Percentiles rank a stretch among this genome's conserved stretches.
phyloP scores from a whole-genome alignment of 1,140 invertebrate genomes.

The Drosophila gunungcola region DNA sequence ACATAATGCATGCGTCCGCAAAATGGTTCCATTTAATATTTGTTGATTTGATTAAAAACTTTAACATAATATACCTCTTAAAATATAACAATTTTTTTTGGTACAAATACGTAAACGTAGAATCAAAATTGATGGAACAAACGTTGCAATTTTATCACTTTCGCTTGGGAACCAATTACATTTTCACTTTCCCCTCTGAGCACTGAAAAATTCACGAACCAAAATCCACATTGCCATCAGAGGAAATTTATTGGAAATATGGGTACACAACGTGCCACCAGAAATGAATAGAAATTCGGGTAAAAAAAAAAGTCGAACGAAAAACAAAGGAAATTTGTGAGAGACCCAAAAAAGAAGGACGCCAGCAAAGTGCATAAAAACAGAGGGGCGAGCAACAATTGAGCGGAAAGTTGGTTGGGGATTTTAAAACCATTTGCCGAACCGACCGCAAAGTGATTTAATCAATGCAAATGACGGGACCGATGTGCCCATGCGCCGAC shows the following conservation, averaged over 20 bases:
- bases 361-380: slow-evolving; percentile 49
- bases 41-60: not conserved
- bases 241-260: slow-evolving; percentile 53
- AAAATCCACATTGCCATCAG: slow-evolving; percentile 10
- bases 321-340: slow-evolving; percentile 69
- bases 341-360: not conserved
- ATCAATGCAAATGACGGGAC: slow-evolving; percentile 74
- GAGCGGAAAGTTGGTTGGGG: slow-evolving; percentile 64
- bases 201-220: slow-evolving; percentile 4
- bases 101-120: too few species aligned
- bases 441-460: slow-evolving; percentile 75
- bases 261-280: slow-evolving; percentile 27
- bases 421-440: slow-evolving; percentile 68
- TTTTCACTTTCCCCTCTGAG: slow-evolving; percentile 1
- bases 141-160: not conserved
- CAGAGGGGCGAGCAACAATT: slow-evolving; percentile 50
- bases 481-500: slow-evolving; percentile 43
- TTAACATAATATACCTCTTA: not conserved
- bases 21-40: not conserved
- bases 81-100: too few species aligned
- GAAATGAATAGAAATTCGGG: slow-evolving; percentile 54
- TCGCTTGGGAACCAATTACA: slow-evolving; percentile 18
- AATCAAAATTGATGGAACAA: not conserved
- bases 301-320: slow-evolving; percentile 1
- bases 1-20: too few species aligned